These are phyloP conservation scores for Myrmophylax atrothorax DNA, from an alignment of 2,113 vertebrate species.

Conservation along the genomic window DNA sequence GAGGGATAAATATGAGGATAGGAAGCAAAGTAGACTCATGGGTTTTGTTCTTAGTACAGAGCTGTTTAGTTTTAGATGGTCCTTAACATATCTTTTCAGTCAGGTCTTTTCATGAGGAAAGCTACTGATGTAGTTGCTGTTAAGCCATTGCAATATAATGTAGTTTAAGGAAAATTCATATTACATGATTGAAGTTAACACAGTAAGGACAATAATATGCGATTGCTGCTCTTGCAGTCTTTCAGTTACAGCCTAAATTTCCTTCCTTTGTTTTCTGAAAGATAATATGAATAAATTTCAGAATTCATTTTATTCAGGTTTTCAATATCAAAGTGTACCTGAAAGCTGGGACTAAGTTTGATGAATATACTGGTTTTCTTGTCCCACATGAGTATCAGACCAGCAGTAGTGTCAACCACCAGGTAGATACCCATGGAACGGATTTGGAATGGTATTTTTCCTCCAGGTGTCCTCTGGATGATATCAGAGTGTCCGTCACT, in stretches of 20 bases:
- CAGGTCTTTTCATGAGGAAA: background rate
- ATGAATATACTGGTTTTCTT: constrained; percentile 90
- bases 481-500: constrained; percentile 80
- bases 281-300: background rate
- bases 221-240: background rate
- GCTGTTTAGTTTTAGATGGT: background rate
- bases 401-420: constrained; percentile 80
- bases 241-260: background rate
- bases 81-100: background rate
- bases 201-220: background rate
- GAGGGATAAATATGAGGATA: background rate
- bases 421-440: constrained; percentile 87
- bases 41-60: background rate
- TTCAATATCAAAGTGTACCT: constrained; percentile 74
- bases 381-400: constrained; percentile 91
- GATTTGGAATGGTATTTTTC: constrained; percentile 74
- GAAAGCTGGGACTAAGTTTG: constrained; percentile 80
- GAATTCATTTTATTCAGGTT: background rate
- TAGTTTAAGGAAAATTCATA: background rate
- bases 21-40: background rate
- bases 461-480: constrained; percentile 67
- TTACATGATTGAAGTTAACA: background rate
- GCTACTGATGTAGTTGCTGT: background rate
- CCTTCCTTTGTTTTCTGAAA: background rate
- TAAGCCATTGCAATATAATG: background rate